Evolutionary conservation across 2,113 vertebrate species (phyloP).

Genomic region (Bostrychus sinensis): DNA sequence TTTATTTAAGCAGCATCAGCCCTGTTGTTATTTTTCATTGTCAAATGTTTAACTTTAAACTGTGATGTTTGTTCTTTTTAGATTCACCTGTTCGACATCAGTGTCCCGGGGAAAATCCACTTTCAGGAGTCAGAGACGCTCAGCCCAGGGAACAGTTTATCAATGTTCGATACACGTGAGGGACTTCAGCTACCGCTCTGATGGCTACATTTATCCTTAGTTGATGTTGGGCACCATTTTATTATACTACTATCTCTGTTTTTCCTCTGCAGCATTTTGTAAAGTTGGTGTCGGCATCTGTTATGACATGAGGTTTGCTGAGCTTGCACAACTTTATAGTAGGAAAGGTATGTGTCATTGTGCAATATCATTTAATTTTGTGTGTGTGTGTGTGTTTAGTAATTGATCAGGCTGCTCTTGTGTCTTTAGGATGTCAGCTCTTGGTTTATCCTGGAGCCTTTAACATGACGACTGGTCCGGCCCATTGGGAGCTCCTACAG

Average conservation of each 20-base stretch:
- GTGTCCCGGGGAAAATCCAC: constrained; percentile 92
- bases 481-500: constrained; percentile 96
- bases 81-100: constrained; percentile 97
- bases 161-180: constrained; percentile 92
- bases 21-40: accelerated
- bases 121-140: constrained; percentile 96
- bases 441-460: constrained; percentile 96
- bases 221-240: background rate
- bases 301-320: constrained; percentile 95
- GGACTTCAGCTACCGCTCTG: no score
- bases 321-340: constrained; percentile 93
- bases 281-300: constrained; percentile 96
- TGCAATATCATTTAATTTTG: accelerated
- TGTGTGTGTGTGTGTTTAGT: background rate
- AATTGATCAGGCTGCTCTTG: background rate
- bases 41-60: background rate
- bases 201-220: no score
- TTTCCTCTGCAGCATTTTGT: constrained; percentile 86
- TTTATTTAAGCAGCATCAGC: background rate
- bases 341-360: constrained; percentile 83
- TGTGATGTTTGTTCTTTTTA: constrained; percentile 59
- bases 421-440: constrained; percentile 87
- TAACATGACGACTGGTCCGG: constrained; percentile 96
- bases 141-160: constrained; percentile 87
- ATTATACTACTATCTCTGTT: background rate